Evolutionary conservation across 2,888 invertebrate species (phyloP).

Genomic region (Agrotis puta): DNA sequence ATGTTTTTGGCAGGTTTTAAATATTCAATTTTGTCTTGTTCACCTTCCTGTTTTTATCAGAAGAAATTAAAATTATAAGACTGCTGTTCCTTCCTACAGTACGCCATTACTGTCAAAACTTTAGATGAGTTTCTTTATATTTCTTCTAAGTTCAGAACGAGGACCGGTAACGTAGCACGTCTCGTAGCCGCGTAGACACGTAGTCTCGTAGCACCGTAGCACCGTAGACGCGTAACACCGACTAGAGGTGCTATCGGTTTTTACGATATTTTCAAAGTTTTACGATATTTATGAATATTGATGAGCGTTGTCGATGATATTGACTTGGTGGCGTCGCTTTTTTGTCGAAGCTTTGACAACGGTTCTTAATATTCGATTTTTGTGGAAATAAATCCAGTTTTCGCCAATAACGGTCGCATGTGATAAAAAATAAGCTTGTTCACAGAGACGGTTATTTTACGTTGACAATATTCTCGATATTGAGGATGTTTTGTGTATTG

Average conservation of each 20-base stretch:
- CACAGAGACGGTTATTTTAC: too few species aligned
- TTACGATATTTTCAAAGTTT: constrained; percentile 52
- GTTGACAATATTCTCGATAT: background rate
- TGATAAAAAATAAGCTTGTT: constrained; percentile 23
- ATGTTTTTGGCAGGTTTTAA: too few species aligned
- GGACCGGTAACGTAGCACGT: constrained; percentile 53
- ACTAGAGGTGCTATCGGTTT: constrained; percentile 39
- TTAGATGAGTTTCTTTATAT: constrained; percentile 63
- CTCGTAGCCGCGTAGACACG: constrained; percentile 36
- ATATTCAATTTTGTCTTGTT: too few species aligned
- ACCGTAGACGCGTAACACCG: constrained; percentile 40
- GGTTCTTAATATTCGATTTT: constrained; percentile 20
- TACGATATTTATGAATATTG: constrained; percentile 58
- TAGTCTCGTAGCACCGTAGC: constrained; percentile 39
- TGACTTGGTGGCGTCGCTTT: constrained; percentile 37
- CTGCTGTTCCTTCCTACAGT: constrained; percentile 10
- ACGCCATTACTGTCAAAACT: constrained; percentile 55
- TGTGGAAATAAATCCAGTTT: constrained; percentile 35
- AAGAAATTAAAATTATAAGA: background rate
- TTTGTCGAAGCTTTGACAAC: constrained; percentile 41
- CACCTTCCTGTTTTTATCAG: too few species aligned
- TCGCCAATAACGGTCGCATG: background rate
- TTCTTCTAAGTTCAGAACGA: constrained; percentile 49
- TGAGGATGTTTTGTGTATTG: background rate
- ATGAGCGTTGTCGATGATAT: constrained; percentile 54